Base-by-base conservation (phyloP, 2,797 vertebrate species). In the Sciaenops ocellatus region DNA sequence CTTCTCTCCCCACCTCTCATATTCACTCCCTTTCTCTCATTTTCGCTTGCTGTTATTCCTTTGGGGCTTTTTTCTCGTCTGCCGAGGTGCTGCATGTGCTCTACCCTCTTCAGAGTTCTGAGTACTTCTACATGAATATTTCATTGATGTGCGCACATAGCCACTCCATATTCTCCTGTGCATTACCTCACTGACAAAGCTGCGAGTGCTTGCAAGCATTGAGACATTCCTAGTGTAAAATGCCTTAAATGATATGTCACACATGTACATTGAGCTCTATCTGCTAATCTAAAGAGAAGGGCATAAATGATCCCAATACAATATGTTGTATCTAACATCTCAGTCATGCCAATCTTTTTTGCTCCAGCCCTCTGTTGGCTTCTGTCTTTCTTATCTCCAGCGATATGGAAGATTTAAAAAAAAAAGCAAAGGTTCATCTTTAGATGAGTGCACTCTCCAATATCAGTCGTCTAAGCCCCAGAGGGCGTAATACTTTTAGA, bases 51-150 rank as follows among this genome's bases (percentile, higher is more conserved):
- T 82, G 62, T 78, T 83, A 80, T 78, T 85, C 76, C 88, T 85
- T 8, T 13, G 71, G 82, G 85, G 78, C 70, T 75, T 84, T 82
- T 80, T 79, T 56, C 86, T 81, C 24, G 8, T 89, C 87, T 88
- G 80, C 84, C 18, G 73, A 83, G 88, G 86, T 88, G 78, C 84
- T 89, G 84, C 89, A 87, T 91, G 83, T 84, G 85, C 82, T 87
- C 80, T 84, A 57, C 83, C 84, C 79, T 91, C 86, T 78, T 93
- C 82, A 78, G 79, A 88, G 83, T 84, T 92, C 85, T 87, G 87
- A 92, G 88, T 87, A 92, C 83, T 88, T 85, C 38, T 51, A n/a
- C 88, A 94, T 94, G 77, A 93, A 93, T 94, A 92, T 92, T 94
- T 92, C 79, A 93, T 90, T 44, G 66, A 80, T 64, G 24, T 70